Percentiles rank a stretch among this genome's conserved stretches.
Conservation (phyloP, 2,113 vertebrate species). For the Callospermophilus lateralis region DNA sequence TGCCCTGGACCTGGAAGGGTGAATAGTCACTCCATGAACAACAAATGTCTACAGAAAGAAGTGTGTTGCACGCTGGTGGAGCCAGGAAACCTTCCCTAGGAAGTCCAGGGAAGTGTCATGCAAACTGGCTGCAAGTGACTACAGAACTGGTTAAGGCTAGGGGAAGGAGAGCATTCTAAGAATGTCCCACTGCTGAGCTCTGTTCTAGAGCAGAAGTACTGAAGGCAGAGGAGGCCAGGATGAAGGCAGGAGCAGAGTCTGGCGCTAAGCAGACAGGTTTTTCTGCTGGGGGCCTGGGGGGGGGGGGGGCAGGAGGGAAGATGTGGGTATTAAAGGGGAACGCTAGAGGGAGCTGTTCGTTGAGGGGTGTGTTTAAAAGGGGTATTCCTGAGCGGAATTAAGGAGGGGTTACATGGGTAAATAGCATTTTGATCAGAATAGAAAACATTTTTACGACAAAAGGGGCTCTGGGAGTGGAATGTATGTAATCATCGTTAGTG, state of each 20-base stretch:
- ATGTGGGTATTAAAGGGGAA: neutral
- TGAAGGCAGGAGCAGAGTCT: neutral
- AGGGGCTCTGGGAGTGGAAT: neutral
- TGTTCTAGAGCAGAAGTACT: neutral
- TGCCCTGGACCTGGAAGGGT: neutral
- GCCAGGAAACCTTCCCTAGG: neutral
- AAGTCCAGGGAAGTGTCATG: neutral
- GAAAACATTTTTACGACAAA: conserved; percentile 23
- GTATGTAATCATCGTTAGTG: neutral
- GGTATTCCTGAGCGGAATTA: neutral
- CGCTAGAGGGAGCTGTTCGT: conserved; percentile 26
- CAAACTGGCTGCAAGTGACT: neutral
- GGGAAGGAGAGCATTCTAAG: no score
- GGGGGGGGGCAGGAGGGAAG: neutral
- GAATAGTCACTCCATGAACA: neutral
- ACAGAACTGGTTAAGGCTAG: no score
- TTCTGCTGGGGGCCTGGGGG: neutral
- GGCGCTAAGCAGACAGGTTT: neutral
- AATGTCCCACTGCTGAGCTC: neutral
- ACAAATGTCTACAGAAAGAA: neutral
- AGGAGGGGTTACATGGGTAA: neutral
- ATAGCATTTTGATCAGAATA: neutral
- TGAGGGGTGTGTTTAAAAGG: neutral
- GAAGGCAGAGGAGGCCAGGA: neutral
- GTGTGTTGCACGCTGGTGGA: no score